Conservation (phyloP, 2,113 vertebrate genomes). For the Heliornis fulica region DNA sequence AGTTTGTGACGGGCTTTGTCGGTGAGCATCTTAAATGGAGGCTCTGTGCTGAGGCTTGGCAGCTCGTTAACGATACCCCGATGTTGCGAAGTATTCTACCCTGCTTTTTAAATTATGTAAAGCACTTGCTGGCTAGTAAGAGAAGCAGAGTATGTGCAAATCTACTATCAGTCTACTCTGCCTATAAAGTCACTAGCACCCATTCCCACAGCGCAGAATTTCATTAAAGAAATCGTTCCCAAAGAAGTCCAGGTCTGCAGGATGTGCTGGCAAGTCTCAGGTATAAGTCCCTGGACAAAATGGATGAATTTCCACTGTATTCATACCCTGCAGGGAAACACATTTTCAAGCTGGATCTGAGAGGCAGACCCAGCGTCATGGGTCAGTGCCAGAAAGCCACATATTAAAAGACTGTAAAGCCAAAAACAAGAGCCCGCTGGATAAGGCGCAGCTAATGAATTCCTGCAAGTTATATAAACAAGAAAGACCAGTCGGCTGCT, state of each 20-base stretch:
- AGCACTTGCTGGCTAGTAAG: not conserved
- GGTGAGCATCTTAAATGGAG: not conserved
- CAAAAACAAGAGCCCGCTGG: slow-evolving; percentile 10
- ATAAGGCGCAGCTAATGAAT: slow-evolving; percentile 25
- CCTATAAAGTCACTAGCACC: not conserved
- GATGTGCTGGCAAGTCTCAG: not conserved
- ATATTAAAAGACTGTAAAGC: not conserved
- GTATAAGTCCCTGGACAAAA: not conserved
- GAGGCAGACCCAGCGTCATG: not conserved
- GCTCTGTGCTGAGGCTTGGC: not conserved
- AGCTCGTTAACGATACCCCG: not conserved
- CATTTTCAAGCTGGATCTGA: not conserved
- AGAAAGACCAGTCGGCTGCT: not conserved
- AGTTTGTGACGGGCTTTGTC: not conserved
- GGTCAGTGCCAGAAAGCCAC: not conserved
- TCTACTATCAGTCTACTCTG: not conserved
- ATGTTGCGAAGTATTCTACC: not conserved
- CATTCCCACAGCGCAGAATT: not conserved
- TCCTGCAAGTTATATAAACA: not conserved
- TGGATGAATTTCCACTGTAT: not conserved
- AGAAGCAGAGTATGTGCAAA: not conserved
- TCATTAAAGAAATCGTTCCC: not conserved
- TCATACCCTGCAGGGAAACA: not conserved
- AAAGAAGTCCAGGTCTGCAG: not conserved
- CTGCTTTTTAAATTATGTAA: not conserved